phyloP scores from a whole-genome alignment of 2,888 invertebrate species.

The Mythimna impura region DNA sequence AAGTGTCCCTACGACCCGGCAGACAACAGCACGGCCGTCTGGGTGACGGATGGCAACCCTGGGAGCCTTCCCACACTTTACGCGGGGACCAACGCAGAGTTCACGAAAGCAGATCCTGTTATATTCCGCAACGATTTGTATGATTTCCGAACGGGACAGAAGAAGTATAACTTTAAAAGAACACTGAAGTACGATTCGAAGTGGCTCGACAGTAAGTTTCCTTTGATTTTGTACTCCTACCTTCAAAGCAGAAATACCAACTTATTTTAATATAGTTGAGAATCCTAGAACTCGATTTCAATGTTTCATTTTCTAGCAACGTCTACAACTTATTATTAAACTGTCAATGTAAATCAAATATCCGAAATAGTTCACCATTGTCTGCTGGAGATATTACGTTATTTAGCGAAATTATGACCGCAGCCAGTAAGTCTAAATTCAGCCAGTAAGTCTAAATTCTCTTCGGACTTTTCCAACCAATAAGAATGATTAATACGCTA shows the following conservation, averaged over 20 bases:
- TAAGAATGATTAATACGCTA: constrained; percentile 31
- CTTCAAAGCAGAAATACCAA: background rate
- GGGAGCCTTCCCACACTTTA: constrained; percentile 92
- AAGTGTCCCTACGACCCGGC: constrained; percentile 94
- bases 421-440: no score
- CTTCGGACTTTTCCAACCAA: constrained; percentile 25
- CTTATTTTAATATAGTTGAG: background rate
- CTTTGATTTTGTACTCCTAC: constrained; percentile 8
- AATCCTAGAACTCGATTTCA: constrained; percentile 13
- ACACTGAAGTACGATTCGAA: constrained; percentile 93
- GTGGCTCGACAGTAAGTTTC: constrained; percentile 93
- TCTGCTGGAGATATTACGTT: constrained; percentile 26
- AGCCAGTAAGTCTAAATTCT: constrained; percentile 31
- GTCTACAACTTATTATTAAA: constrained; percentile 20
- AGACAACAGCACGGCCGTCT: constrained; percentile 94
- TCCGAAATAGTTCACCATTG: constrained; percentile 49
- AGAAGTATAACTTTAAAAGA: constrained; percentile 91
- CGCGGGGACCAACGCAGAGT: constrained; percentile 93
- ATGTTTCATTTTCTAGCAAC: background rate
- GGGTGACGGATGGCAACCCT: constrained; percentile 93
- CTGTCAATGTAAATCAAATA: constrained; percentile 40
- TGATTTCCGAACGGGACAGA: constrained; percentile 91
- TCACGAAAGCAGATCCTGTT: constrained; percentile 93
- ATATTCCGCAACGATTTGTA: constrained; percentile 93
- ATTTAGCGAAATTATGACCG: constrained; percentile 19